Base-by-base conservation (phyloP, 2,888 invertebrate species). In the Sinopyrophorus schimmeli region DNA sequence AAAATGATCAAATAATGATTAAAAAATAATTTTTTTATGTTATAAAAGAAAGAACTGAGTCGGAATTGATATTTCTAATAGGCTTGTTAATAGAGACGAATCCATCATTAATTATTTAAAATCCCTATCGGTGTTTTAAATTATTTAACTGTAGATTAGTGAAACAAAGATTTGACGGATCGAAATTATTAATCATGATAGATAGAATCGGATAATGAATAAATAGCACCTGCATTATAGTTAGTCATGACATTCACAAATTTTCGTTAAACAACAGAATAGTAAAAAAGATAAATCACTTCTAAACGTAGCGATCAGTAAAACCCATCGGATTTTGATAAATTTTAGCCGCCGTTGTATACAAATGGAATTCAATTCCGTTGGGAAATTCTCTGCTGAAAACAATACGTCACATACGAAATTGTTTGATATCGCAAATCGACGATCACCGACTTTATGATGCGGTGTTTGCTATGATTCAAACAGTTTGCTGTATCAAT, bases 231-330 rank as follows among this genome's bases (percentile, higher is more conserved):
- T 61, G 57, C 53, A 60, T 55, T 57, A 54, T 58, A 58, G 60
- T 56, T 54, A 57, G 57, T 46, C 58, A 57, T 59, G 61, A 60
- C 57, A 60, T 62, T 60, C 58, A 58, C 58, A 60, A 60, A 63
- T 59, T 58, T 61, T 52, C 54, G 56, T 32, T 40, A 38, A 31
- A 30, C 30, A 53, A 47, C 40, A 47, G 60, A 53, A 55, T 59
- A 59, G 55, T 62, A 64, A 65, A 67, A 67, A 64, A 67, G 68
- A 68, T 68, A 64, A 68, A 69, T 69, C 60, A 63, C 50, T 60
- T 54, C 63, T 65, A 63, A 65, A 62, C 59, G 59, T 59, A 61
- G 48, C 65, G 58, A 59, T 64, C 57, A 54, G 52, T 58, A 54
- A 43, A 40, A 39, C 43, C 42, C 46, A 34, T 23, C 39, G 39